A percentile compares a stretch with the other conserved stretches of the same genome.
Evolutionary conservation across 2,797 vertebrate genomes (phyloP).

Genomic region (Arctocebus calabarensis): DNA sequence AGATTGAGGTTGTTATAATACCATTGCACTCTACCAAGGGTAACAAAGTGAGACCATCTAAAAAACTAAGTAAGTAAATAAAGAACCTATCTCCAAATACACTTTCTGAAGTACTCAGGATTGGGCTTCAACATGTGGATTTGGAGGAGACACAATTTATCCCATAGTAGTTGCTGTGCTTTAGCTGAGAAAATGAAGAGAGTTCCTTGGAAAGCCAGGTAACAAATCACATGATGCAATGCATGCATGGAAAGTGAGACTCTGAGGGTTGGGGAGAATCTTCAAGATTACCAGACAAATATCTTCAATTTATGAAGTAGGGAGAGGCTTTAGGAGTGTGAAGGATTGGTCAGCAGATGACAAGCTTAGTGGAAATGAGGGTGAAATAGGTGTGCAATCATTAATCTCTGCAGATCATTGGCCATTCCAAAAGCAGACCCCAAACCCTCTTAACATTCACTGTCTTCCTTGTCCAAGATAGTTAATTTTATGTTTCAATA

Average conservation of each 20-base stretch:
- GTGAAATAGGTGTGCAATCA: rapidly evolving
- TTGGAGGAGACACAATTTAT: background rate
- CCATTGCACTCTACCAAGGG: no score
- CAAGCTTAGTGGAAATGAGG: background rate
- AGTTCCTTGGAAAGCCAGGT: background rate
- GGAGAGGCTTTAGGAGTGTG: no score
- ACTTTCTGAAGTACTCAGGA: background rate
- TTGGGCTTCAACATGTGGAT: background rate
- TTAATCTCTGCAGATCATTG: background rate
- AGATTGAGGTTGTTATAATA: no score
- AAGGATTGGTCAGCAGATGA: rapidly evolving
- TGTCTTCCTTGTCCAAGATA: background rate
- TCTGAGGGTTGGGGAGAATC: background rate
- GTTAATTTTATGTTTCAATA: no score
- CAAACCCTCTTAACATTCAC: background rate
- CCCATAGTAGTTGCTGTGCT: background rate
- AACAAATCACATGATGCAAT: background rate
- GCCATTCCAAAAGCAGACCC: background rate
- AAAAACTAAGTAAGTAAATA: background rate
- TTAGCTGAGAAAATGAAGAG: background rate
- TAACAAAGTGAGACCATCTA: no score
- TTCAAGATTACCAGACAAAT: background rate
- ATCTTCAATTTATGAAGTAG: background rate
- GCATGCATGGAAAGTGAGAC: background rate
- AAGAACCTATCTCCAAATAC: background rate